Evolutionary conservation across 2,888 invertebrate species (phyloP), one percentile per base, ranked within the genome.

Genomic region (Andrena fulva): DNA sequence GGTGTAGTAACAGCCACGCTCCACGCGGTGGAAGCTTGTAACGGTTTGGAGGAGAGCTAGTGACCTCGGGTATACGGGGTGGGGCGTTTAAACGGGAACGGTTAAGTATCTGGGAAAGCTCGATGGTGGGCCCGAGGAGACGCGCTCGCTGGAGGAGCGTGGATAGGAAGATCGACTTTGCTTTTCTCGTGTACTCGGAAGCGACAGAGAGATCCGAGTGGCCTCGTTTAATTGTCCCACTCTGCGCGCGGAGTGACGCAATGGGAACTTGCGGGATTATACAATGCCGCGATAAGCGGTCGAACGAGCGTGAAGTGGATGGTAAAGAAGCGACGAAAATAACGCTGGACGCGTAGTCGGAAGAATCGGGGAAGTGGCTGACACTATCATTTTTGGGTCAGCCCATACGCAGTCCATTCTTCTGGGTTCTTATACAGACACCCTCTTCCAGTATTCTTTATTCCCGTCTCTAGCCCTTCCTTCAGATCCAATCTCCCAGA

Each of bases 231-330:
- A 56, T 24, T 56, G 24, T 24, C 56, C 20, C 56, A 56, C 56
- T 8, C 69, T 1, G 12, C 29, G 10, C 20, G 24, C 31, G 3
- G 59, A 24, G 20, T 68, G 77, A 63, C 52, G 66, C 27, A 74
- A 74, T 16, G n/a, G 64, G 48, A 67, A 56, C 68, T n/a, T 35
- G 50, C n/a, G 77, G 24, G 59, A 72, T 77, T 66, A 48, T 50
- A 76, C 75, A 70, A 76, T 50, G 24, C 48, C 24, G 48, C 12
- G 64, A 72, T 67, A 35, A 68, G 33, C 60, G 74, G 48, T 29
- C 67, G 24, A 54, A 63, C 29, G 74, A 54, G 63, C 64, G 10
- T 16, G 48, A 68, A 35, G 63, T 56, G 54, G 33, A 52, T 33
- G 67, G 33, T 16, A 54, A 68, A 20, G 31, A 68, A 29, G 12